phyloP scores from a whole-genome alignment of 2,888 invertebrate species.

The Lasius platythorax region DNA sequence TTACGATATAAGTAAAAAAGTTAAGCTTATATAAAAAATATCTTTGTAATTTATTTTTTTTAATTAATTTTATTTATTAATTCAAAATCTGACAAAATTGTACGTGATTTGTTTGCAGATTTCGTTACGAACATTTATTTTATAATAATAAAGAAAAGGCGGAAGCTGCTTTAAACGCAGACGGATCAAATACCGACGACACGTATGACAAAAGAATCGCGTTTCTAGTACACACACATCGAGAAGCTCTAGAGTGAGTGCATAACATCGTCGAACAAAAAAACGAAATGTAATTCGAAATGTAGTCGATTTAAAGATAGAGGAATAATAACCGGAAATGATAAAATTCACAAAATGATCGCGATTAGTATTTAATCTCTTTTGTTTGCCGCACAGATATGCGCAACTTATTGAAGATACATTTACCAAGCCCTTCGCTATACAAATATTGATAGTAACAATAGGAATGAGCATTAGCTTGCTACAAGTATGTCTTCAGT shows the following conservation, averaged over 20 bases:
- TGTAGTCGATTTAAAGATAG: not conserved
- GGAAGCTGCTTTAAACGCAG: not conserved
- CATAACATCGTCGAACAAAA: not conserved
- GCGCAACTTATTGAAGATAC: conserved; percentile 32
- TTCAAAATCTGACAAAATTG: not conserved
- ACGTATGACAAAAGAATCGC: not conserved
- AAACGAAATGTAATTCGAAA: not conserved
- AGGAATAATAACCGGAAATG: not conserved
- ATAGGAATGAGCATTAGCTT: conserved; percentile 45
- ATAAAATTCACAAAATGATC: not conserved
- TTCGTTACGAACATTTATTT: conserved; percentile 23
- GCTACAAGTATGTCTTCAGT: conserved; percentile 32
- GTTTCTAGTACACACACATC: conserved; percentile 20
- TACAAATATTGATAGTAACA: conserved; percentile 37
- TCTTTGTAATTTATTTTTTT: not conserved
- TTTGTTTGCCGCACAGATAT: conserved; percentile 27
- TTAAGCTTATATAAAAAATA: not conserved
- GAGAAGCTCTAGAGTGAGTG: conserved; percentile 43
- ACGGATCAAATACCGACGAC: not conserved
- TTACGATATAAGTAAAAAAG: not conserved
- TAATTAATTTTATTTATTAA: no score
- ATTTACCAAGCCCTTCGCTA: conserved; percentile 33
- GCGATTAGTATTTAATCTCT: not conserved
- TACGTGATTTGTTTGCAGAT: not conserved
- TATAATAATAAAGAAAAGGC: not conserved